A percentile compares a stretch with the other conserved stretches of the same genome.
These are phyloP conservation scores for Nomada fabriciana DNA, from an alignment of 2,888 invertebrate genomes.

Conservation along the genomic window DNA sequence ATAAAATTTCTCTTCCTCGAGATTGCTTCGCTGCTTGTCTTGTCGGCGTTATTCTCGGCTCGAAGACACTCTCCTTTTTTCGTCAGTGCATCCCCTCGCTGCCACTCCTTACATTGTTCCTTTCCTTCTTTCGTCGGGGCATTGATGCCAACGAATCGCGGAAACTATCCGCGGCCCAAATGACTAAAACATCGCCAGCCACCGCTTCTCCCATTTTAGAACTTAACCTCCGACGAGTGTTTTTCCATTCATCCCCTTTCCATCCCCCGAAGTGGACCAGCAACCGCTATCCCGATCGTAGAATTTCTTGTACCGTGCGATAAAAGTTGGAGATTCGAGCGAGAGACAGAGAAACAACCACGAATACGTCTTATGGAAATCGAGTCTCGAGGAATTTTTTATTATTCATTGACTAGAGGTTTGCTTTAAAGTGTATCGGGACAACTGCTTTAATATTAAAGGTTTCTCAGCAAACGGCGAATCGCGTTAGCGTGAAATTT, in stretches of 20 bases:
- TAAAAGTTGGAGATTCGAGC: neutral
- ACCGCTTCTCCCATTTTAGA: constrained; percentile 30
- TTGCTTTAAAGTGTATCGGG: neutral
- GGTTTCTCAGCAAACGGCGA: neutral
- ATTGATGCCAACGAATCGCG: constrained; percentile 35
- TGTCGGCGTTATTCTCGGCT: constrained; percentile 53
- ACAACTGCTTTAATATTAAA: neutral
- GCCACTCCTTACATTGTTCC: neutral
- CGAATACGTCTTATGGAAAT: neutral
- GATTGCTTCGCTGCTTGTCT: constrained; percentile 58
- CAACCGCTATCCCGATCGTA: neutral
- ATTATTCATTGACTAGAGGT: neutral
- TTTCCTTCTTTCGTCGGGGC: neutral
- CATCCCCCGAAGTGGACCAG: neutral
- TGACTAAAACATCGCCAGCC: constrained; percentile 35
- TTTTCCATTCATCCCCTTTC: neutral
- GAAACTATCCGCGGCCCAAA: constrained; percentile 36
- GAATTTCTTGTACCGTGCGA: neutral
- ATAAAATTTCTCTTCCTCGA: constrained; percentile 73
- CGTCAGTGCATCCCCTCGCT: neutral
- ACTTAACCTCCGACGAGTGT: constrained; percentile 34
- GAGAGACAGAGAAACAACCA: neutral
- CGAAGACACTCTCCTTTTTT: constrained; percentile 20
- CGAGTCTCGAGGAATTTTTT: neutral
- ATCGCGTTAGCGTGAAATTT: neutral